Base-by-base conservation (phyloP, 2,888 invertebrate species). In the Eupithecia pulchellata region DNA sequence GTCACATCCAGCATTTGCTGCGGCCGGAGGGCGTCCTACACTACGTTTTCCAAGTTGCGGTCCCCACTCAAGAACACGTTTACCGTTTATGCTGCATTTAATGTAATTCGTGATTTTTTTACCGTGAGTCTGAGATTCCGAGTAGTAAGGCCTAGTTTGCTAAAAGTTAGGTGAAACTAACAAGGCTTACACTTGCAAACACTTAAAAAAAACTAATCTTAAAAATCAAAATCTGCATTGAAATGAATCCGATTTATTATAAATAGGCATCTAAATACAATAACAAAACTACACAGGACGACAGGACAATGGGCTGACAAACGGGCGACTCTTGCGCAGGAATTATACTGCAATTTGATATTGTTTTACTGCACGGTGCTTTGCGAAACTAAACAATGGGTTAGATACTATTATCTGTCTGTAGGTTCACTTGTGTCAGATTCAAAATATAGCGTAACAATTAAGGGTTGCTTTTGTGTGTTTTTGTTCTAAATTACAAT, bases 261-360 rank as follows among this genome's bases (percentile, higher is more conserved):
- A 25, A 52, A 52, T 52, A 52, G 55, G n/a, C 57, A 13, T 64
- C 66, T 73, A 73, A 64, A 63, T 61, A 67, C 32, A 70, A 63
- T 58, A 65, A 60, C 36, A 11, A n/a, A 52, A 68, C 70, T 72
- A 69, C 65, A 69, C 57, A 63, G 25, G 32, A n/a, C 58, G 69
- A 77, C 77, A 76, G 75, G 68, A 77, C 77, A 77, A 77, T 76
- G 69, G 71, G 69, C 29, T 68, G 77, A 76, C 75, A 75, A 71
- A 73, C 75, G 62, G 39, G 67, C 62, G 30, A 27, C 55, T 29
- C 29, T 58, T 64, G 52, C 63, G 66, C 62, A 52, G 25, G 61
- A 71, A 64, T 64, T 69, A 67, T 64, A 65, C 20, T 47, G 68
- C 72, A 58, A 66, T 66, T 68, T 72, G 42, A 72, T 69, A 68